Percentiles rank a stretch among this genome's conserved stretches.
Evolutionary conservation across 2,888 invertebrate species (phyloP).

Genomic region (Scaptomyza reducta): DNA sequence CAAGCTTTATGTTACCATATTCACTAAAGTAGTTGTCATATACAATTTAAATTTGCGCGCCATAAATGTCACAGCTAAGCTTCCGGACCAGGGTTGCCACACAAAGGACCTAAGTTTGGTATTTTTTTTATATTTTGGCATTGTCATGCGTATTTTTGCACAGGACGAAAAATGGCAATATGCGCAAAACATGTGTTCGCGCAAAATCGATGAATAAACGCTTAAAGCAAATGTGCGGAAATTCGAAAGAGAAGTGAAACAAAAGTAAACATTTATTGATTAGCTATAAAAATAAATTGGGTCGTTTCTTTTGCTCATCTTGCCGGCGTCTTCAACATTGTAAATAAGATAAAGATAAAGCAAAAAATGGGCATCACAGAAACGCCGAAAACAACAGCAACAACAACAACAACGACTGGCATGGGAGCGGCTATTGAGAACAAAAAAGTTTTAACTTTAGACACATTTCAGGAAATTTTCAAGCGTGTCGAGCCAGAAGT

Average conservation of each 20-base stretch:
- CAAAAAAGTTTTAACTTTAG: conserved; percentile 84
- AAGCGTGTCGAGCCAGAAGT: conserved; percentile 86
- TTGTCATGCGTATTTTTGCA: conserved; percentile 29
- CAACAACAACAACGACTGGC: conserved; percentile 45
- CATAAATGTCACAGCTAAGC: conserved; percentile 14
- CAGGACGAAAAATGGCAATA: conserved; percentile 38
- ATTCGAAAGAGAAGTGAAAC: conserved; percentile 18
- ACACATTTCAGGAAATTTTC: conserved; percentile 86
- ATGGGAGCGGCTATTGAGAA: conserved; percentile 60
- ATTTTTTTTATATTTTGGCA: conserved; percentile 22
- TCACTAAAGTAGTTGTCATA: not conserved
- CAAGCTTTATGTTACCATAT: not conserved
- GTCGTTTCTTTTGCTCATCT: not conserved
- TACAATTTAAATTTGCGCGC: conserved; percentile 17
- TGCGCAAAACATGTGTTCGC: conserved; percentile 63
- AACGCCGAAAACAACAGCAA: conserved; percentile 60
- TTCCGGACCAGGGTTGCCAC: conserved; percentile 28
- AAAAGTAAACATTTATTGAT: conserved; percentile 34
- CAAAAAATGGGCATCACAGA: conserved; percentile 79
- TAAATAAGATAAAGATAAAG: conserved; percentile 3
- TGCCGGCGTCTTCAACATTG: conserved; percentile 1
- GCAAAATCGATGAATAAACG: conserved; percentile 75
- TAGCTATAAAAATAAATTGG: not conserved
- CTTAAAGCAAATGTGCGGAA: conserved; percentile 18
- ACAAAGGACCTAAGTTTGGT: conserved; percentile 28